Base-by-base conservation (phyloP, 2,888 invertebrate genomes). In the Amblyteles armatorius region DNA sequence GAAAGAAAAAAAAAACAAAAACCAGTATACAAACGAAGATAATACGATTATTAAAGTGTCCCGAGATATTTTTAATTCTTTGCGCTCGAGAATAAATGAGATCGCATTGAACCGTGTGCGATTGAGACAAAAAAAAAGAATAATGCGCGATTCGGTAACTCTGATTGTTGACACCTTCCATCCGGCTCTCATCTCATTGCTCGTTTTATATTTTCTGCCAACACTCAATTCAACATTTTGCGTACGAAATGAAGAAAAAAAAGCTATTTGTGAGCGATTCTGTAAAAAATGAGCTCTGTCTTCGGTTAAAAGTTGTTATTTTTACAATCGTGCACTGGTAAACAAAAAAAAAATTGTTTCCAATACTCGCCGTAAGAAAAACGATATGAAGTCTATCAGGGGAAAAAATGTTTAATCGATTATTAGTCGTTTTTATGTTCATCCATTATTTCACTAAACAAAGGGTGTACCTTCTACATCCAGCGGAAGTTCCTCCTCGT, bases 361-460 rank as follows among this genome's bases (percentile, higher is more conserved):
- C 9, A 9, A 40, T 7, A 40, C 1, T 40, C 16, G 5, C 44
- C 13, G 44, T 48, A 48, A 48, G 4, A 48, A 48, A 48, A 48
- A 16, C 11, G 3, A 40, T 40, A 40, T 40, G 40, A 11, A 40
- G 40, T 11, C 40, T 11, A 40, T 9, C 1, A 11, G 40, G 40
- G 40, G 11, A 40, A 40, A 40, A 40, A 40, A 40, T 40, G 9
- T 9, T 40, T 40, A 40, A 40, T 11, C 0, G 40, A 40, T 40
- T 40, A 9, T 11, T 11, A 40, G 40, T 40, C 0, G 0, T 40
- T 9, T 9, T 9, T 40, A 57, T 9, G 26, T 19, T 86, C 80
- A 85, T 50, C 82, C 36, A 78, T 80, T 80, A n/a, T 19, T 50
- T 67, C 83, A 86, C 71, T 85, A 85, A 63, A 78, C 74, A 44